Conservation (phyloP, 2,797 vertebrate species). For the Oreochromis mossambicus region DNA sequence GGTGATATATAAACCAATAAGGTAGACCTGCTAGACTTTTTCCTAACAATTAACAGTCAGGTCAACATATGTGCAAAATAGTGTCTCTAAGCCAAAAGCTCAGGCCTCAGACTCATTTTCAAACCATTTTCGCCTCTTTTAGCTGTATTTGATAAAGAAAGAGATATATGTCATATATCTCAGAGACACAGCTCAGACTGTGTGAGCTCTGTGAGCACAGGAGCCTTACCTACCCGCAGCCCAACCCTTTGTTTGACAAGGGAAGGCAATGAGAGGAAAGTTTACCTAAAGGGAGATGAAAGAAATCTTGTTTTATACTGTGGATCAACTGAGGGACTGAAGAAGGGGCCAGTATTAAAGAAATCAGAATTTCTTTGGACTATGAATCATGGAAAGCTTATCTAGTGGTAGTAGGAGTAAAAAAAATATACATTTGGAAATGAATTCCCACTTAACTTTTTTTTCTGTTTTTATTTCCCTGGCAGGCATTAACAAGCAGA, state of each 20-base stretch:
- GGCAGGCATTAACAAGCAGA: slow-evolving; percentile 85
- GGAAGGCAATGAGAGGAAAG: neutral
- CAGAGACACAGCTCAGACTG: neutral
- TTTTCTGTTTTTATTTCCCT: neutral
- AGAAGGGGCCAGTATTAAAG: neutral
- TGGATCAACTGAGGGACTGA: neutral
- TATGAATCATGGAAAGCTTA: neutral
- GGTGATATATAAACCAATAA: neutral
- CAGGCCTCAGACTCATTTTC: neutral
- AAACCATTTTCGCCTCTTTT: neutral
- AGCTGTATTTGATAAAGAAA: neutral
- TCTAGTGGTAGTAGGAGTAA: neutral
- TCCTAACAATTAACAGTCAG: neutral
- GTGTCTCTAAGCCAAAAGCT: neutral
- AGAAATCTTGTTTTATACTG: neutral
- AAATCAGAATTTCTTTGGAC: neutral
- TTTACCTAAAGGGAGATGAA: neutral
- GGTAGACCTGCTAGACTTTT: neutral
- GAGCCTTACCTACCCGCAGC: neutral
- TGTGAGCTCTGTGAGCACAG: neutral
- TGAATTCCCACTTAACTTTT: neutral
- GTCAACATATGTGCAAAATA: neutral
- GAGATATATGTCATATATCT: neutral
- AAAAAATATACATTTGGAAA: neutral
- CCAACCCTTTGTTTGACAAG: neutral